phyloP scores from a whole-genome alignment of 2,113 vertebrate genomes.

The Polypterus senegalus region DNA sequence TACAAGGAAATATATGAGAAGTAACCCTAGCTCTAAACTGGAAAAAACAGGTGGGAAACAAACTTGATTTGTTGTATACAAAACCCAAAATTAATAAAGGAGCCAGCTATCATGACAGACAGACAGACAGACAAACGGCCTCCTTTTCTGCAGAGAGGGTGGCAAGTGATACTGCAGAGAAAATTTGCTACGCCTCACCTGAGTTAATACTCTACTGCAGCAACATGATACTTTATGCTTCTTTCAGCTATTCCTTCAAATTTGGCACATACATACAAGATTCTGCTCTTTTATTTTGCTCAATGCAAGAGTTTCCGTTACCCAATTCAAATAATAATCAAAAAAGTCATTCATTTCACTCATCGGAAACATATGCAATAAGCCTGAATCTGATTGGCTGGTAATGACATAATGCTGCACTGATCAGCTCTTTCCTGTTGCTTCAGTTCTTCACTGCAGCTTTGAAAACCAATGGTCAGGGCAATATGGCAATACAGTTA shows the following conservation, averaged over 20 bases:
- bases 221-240: slow-evolving; percentile 11
- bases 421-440: background rate
- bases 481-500: no score
- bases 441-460: background rate
- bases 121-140: no score
- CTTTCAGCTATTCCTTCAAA: background rate
- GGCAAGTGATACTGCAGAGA: no score
- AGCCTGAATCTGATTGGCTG: slow-evolving; percentile 7
- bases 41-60: no score
- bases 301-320: background rate
- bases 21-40: no score
- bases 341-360: background rate
- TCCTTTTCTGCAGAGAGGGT: no score
- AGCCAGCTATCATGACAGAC: no score
- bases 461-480: background rate
- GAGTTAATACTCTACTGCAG: background rate
- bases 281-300: background rate
- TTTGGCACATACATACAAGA: no score
- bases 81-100: no score
- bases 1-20: no score
- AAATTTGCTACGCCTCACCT: no score
- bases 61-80: no score
- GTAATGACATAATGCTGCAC: slow-evolving; percentile 1
- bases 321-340: background rate
- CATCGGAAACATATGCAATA: background rate